phyloP scores from a whole-genome alignment of 2,113 vertebrate genomes.

The Podarcis muralis region DNA sequence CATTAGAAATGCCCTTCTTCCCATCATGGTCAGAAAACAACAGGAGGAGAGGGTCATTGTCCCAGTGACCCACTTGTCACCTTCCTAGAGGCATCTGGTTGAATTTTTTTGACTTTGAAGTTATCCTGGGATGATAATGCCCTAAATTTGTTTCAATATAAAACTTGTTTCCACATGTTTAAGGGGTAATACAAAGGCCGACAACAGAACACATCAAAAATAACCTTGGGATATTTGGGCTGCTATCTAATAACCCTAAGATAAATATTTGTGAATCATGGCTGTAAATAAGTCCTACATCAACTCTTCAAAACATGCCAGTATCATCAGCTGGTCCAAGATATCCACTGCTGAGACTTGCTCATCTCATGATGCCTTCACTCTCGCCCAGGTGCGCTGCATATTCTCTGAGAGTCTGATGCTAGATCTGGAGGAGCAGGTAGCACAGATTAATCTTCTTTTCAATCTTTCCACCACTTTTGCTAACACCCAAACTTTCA shows the following conservation, averaged over 20 bases:
- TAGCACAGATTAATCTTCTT: not conserved
- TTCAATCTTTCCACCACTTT: not conserved
- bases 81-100: not conserved
- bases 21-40: not conserved
- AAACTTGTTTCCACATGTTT: not conserved
- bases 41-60: not conserved
- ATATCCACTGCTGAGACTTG: not conserved
- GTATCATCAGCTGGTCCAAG: not conserved
- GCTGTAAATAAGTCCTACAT: not conserved
- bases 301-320: not conserved
- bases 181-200: not conserved
- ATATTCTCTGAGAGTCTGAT: not conserved
- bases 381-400: not conserved
- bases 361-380: not conserved
- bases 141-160: not conserved
- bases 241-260: not conserved
- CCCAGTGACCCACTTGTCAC: not conserved
- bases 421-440: not conserved
- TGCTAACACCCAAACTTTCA: conserved; percentile 12
- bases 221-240: not conserved
- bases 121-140: not conserved
- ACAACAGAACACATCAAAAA: not conserved
- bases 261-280: not conserved
- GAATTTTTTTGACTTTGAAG: no score
- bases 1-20: not conserved